Evolutionary conservation across 2,797 vertebrate species (phyloP).

Genomic region (Arnoldichthys spilopterus): DNA sequence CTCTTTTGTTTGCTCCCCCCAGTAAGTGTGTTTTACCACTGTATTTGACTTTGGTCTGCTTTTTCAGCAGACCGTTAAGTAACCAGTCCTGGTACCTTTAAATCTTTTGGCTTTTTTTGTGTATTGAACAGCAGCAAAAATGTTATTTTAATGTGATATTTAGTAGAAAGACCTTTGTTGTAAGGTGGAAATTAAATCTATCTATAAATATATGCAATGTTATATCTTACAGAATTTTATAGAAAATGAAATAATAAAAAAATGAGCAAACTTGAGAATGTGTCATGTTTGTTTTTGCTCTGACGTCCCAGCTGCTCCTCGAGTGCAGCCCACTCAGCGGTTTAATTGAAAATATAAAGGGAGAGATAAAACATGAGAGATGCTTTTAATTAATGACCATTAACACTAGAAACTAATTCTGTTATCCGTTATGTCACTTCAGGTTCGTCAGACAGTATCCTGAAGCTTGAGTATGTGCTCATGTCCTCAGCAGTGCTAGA

Average conservation of each 20-base stretch:
- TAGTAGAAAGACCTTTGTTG: conserved; percentile 81
- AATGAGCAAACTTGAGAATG: conserved; percentile 37
- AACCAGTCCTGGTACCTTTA: conserved; percentile 83
- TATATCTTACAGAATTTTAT: conserved; percentile 86
- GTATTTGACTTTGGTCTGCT: conserved; percentile 79
- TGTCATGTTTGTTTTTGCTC: conserved; percentile 15
- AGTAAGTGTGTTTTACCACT: conserved; percentile 69
- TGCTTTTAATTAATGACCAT: conserved; percentile 28
- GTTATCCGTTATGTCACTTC: conserved; percentile 21
- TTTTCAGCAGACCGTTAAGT: conserved; percentile 81
- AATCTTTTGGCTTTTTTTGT: conserved; percentile 64
- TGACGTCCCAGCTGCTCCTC: background rate
- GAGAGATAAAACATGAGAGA: conserved; percentile 6
- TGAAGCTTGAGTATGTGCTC: background rate
- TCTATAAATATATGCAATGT: conserved; percentile 83
- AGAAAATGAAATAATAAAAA: conserved; percentile 74
- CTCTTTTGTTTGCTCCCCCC: conserved; percentile 33
- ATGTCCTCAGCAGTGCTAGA: background rate
- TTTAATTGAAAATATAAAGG: conserved; percentile 30
- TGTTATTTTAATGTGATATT: conserved; percentile 79
- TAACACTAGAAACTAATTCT: background rate
- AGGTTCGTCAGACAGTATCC: conserved; percentile 1
- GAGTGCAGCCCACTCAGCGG: background rate
- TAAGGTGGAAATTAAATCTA: conserved; percentile 68
- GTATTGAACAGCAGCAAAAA: conserved; percentile 62